These are phyloP conservation scores for Tetraodon nigroviridis DNA, from an alignment of 2,113 vertebrate genomes.

Conservation along the genomic window DNA sequence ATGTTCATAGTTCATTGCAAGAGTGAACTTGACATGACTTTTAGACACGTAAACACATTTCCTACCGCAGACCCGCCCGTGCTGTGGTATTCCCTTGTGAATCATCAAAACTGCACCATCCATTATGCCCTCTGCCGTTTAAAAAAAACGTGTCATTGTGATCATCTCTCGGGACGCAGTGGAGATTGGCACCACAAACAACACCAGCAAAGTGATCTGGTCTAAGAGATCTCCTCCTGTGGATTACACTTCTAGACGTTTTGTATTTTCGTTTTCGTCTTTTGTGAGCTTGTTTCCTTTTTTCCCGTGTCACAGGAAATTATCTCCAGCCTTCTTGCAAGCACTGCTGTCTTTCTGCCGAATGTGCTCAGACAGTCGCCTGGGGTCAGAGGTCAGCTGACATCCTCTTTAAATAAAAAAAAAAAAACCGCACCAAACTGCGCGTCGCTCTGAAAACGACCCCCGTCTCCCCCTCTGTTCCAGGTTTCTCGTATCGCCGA, in stretches of 20 bases:
- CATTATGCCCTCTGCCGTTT: not conserved
- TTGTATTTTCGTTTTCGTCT: slow-evolving; percentile 42
- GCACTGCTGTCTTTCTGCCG: slow-evolving; percentile 96
- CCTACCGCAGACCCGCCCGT: slow-evolving; percentile 1
- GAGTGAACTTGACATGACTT: slow-evolving; percentile 18
- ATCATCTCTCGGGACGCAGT: not conserved
- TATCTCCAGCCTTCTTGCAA: slow-evolving; percentile 95
- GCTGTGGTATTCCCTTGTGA: slow-evolving; percentile 5
- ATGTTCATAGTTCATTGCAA: not conserved
- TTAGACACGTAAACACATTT: not conserved
- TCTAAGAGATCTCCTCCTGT: slow-evolving; percentile 16
- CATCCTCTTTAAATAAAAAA: not conserved
- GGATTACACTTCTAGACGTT: slow-evolving; percentile 10
- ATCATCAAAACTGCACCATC: slow-evolving; percentile 4
- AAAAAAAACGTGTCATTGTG: not conserved
- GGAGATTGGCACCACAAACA: slow-evolving; percentile 10
- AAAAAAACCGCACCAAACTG: not conserved
- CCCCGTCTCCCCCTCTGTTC: not conserved
- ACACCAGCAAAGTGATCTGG: slow-evolving; percentile 4
- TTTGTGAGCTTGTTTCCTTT: not conserved
- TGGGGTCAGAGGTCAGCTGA: slow-evolving; percentile 89
- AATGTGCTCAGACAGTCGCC: slow-evolving; percentile 95
- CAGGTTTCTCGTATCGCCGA: slow-evolving; percentile 97
- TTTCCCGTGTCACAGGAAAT: slow-evolving; percentile 75
- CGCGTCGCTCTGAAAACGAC: not conserved